Evolutionary conservation across 2,888 invertebrate genomes (phyloP).

Genomic region (Eulithis testata): DNA sequence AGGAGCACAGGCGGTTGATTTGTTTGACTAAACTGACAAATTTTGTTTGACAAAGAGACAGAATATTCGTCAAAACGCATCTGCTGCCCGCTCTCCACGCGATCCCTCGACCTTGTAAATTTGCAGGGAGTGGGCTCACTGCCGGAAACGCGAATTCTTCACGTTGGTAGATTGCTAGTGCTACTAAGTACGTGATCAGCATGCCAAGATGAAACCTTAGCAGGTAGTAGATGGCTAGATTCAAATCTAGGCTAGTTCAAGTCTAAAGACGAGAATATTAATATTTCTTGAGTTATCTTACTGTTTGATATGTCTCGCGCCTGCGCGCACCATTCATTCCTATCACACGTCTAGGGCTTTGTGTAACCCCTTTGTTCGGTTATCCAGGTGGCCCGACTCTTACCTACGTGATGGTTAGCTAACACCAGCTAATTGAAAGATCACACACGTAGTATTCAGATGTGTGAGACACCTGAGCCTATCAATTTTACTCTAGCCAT

Average conservation of each 20-base stretch:
- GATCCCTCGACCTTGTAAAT: no score
- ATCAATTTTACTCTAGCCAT: constrained; percentile 9
- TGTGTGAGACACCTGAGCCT: constrained; percentile 7
- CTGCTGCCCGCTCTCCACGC: no score
- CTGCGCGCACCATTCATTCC: constrained; percentile 62
- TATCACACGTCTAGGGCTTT: constrained; percentile 49
- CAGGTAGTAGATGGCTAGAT: no score
- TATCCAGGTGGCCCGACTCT: constrained; percentile 41
- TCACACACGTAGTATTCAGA: constrained; percentile 34
- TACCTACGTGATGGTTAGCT: constrained; percentile 42
- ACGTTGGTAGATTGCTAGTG: no score
- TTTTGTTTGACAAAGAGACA: no score
- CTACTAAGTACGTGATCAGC: no score
- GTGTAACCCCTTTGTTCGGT: constrained; percentile 39
- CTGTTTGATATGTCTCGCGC: constrained; percentile 27
- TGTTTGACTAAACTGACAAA: no score
- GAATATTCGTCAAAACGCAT: no score
- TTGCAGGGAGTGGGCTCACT: no score
- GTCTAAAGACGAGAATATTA: neutral
- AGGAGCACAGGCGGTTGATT: no score
- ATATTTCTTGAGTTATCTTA: constrained; percentile 1
- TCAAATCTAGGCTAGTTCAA: neutral
- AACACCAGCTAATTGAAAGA: constrained; percentile 48
- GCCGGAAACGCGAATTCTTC: no score
- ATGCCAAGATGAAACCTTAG: no score